These are phyloP conservation scores for Malaclemys terrapin DNA, from an alignment of 2,113 vertebrate genomes.

Conservation along the genomic window DNA sequence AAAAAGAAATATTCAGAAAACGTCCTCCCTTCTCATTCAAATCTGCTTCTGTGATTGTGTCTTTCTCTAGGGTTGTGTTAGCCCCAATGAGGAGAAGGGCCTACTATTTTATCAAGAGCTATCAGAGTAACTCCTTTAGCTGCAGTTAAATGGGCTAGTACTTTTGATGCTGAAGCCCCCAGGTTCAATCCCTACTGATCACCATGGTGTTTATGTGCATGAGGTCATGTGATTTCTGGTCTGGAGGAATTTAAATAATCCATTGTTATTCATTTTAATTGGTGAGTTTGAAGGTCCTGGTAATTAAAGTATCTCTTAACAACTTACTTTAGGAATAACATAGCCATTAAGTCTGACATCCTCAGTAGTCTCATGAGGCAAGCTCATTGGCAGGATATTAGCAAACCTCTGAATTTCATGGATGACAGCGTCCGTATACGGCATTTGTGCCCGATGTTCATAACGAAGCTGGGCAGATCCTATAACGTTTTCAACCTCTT, in stretches of 20 bases:
- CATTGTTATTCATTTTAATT: background rate
- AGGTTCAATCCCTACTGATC: no score
- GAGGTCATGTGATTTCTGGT: background rate
- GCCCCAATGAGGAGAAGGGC: no score
- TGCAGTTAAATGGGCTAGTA: no score
- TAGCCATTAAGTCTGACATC: slow-evolving; percentile 72
- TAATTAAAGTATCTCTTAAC: background rate
- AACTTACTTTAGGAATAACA: slow-evolving; percentile 77
- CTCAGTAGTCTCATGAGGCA: slow-evolving; percentile 65
- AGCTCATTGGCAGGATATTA: slow-evolving; percentile 61
- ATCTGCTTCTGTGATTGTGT: no score
- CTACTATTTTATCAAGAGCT: no score
- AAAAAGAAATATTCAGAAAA: no score
- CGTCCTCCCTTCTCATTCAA: no score
- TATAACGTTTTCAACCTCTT: slow-evolving; percentile 72
- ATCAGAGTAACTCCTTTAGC: no score
- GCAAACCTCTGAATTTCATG: slow-evolving; percentile 75
- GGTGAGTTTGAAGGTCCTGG: background rate
- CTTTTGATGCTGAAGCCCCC: no score
- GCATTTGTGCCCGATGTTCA: slow-evolving; percentile 66
- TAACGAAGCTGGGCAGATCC: slow-evolving; percentile 38
- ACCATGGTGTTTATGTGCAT: no score
- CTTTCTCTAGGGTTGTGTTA: no score
- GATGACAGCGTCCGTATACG: slow-evolving; percentile 73
- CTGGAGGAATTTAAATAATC: background rate